Evolutionary conservation across 2,113 vertebrate species (phyloP).

Genomic region (Macrotus californicus): DNA sequence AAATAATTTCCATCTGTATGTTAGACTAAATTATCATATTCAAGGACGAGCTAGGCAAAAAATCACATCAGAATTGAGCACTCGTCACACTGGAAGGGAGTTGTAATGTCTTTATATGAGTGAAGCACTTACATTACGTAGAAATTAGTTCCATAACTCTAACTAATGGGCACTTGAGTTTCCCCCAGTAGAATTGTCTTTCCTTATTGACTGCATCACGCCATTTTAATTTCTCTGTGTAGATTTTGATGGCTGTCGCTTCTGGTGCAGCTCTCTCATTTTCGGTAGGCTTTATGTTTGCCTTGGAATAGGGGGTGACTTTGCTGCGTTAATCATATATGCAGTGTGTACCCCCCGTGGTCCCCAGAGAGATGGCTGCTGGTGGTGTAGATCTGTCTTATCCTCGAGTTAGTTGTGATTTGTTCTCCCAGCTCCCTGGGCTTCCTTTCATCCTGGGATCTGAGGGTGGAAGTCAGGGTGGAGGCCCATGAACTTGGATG

Average conservation of each 20-base stretch:
- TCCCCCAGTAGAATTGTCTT: neutral
- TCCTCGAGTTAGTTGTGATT: neutral
- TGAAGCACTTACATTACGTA: neutral
- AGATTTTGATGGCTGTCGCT: neutral
- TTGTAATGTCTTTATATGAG: neutral
- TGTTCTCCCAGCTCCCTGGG: neutral
- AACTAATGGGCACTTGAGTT: neutral
- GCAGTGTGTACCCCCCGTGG: accelerated
- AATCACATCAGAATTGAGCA: neutral
- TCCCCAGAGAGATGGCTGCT: neutral
- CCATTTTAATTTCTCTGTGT: neutral
- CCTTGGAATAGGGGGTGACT: neutral
- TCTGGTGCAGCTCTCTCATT: neutral
- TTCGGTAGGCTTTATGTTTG: neutral
- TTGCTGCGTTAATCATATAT: neutral
- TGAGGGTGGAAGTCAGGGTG: neutral
- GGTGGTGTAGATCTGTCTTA: neutral
- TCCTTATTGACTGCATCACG: neutral
- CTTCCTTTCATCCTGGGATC: neutral
- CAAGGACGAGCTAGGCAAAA: neutral
- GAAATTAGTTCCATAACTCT: conserved; percentile 4
- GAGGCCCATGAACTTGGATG: neutral
- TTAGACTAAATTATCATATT: neutral
- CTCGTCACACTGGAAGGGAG: neutral
- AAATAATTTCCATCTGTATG: neutral